Base-by-base conservation (phyloP, 2,797 vertebrate species). In the Otolemur crassicaudatus region DNA sequence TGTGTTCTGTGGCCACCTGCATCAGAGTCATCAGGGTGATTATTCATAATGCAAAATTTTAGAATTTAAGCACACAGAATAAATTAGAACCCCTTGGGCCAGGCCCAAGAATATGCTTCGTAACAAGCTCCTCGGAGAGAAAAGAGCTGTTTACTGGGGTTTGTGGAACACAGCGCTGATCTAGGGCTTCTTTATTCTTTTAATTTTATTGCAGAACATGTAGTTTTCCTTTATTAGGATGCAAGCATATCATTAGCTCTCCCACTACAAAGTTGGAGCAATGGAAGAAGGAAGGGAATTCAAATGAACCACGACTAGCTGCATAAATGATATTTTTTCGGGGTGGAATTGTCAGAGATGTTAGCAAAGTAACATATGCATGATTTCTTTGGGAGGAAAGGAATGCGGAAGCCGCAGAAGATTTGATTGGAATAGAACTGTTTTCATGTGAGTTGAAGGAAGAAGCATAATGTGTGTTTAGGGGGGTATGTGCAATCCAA, bases 171-270 rank as follows among this genome's bases (percentile, higher is more conserved):
- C 31, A 67, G 65, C 82, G 86, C 37, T 91, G 75, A 89, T 75
- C 53, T 92, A 69, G 40, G 73, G 77, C 37, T 83, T 94, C 56
- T 80, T 92, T 77, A 92, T 95, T 92, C 67, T 76, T 87, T 46
- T 91, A 95, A 90, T 90, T 95, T 89, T 85, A 91, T 95, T 93
- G 95, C 22, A 79, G 58, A 90, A 83, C 19, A n/a, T 95, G 29
- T 37, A 25, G 25, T 63, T 90, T 92, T 82, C 58, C 34, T 83
- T 61, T 92, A 87, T 94, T 92, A 87, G 17, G 43, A 92, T 79
- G 25, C 27, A 85, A 53, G 43, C 34, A 61, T 83, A 79, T 79
- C 46, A 86, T 73, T 95, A 95, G 58, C 56, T 92, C n/a, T 87
- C 87, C 77, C 34, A 67, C 85, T 79, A 83, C 56, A 43, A 91